Evolutionary conservation across 2,113 vertebrate genomes (phyloP).

Genomic region (Galbula dea): DNA sequence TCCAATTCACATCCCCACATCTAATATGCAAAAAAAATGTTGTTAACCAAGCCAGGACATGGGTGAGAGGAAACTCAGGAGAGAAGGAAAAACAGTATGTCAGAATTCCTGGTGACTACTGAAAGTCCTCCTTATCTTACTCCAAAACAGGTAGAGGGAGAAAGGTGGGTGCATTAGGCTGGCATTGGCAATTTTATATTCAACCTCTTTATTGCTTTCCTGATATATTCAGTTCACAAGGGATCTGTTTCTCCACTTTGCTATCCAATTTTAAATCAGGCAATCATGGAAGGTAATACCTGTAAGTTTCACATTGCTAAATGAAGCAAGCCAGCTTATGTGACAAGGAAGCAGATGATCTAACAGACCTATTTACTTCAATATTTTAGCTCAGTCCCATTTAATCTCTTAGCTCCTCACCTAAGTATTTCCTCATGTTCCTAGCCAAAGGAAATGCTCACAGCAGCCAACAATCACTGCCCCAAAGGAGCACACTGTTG

Average conservation of each 20-base stretch:
- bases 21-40: background rate
- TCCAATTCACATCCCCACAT: background rate
- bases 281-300: background rate
- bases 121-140: background rate
- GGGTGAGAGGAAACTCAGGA: background rate
- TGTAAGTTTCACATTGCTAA: background rate
- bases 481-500: background rate
- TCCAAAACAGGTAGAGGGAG: background rate
- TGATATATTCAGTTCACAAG: background rate
- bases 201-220: background rate
- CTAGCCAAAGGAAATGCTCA: background rate
- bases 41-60: background rate
- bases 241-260: background rate
- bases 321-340: background rate
- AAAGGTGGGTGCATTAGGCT: background rate
- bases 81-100: background rate
- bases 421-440: background rate
- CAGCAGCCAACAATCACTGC: rapidly evolving
- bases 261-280: background rate
- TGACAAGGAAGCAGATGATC: background rate
- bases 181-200: background rate
- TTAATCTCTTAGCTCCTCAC: background rate
- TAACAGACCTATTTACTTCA: background rate
- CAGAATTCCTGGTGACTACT: background rate
- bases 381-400: background rate